Evolutionary conservation across 2,888 invertebrate genomes (phyloP).

Genomic region (Antheraea assamensis): DNA sequence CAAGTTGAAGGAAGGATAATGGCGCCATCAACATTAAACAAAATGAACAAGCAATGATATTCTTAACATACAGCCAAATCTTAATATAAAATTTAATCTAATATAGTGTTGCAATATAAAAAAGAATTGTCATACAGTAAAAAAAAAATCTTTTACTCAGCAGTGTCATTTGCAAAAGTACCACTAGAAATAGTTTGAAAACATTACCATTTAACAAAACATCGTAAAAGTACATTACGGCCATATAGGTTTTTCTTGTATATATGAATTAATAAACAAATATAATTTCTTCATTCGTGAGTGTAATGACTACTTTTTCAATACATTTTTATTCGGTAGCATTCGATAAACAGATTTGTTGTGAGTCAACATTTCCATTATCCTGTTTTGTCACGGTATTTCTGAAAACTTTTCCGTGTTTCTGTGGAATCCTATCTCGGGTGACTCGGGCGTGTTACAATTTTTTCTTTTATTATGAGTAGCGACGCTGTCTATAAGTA

Average conservation of each 20-base stretch:
- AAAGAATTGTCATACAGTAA: background rate
- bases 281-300: no score
- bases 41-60: no score
- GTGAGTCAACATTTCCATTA: conserved; percentile 10
- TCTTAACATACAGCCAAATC: no score
- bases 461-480: background rate
- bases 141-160: background rate
- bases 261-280: no score
- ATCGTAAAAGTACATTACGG: no score
- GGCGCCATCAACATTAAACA: no score
- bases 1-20: no score
- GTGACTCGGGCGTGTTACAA: background rate
- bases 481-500: background rate
- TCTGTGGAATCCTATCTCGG: conserved; percentile 3
- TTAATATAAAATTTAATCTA: no score
- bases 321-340: conserved; percentile 3
- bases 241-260: background rate
- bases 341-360: conserved; percentile 9
- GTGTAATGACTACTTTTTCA: background rate
- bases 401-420: conserved; percentile 11
- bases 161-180: background rate
- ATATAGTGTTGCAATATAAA: no score
- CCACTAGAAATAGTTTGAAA: background rate
- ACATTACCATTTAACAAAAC: background rate
- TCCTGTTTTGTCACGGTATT: conserved; percentile 10